Percentiles rank a stretch among this genome's conserved stretches.
Evolutionary conservation across 2,113 vertebrate species (phyloP).

Genomic region (Passer montanus): DNA sequence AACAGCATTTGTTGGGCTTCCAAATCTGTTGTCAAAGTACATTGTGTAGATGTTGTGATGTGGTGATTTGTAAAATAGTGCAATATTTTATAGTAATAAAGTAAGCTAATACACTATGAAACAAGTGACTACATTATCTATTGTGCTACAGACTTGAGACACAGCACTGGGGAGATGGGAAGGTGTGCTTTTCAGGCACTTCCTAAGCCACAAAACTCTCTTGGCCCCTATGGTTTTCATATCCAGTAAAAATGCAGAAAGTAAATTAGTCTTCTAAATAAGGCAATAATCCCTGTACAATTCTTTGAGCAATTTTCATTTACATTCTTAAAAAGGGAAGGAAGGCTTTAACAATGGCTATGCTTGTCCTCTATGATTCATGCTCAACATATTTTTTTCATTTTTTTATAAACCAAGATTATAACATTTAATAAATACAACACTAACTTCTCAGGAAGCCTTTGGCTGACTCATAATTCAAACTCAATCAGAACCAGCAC

Average conservation of each 20-base stretch:
- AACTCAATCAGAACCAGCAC: background rate
- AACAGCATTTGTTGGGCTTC: slow-evolving; percentile 45
- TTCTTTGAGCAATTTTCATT: background rate
- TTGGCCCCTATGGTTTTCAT: background rate
- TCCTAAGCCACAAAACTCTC: background rate
- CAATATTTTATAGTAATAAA: slow-evolving; percentile 68
- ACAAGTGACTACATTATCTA: slow-evolving; percentile 66
- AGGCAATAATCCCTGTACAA: background rate
- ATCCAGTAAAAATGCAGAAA: background rate
- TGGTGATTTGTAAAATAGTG: slow-evolving; percentile 64
- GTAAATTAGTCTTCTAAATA: background rate
- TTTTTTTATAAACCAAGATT: background rate
- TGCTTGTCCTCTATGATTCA: background rate
- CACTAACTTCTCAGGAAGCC: background rate
- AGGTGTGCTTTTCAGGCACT: background rate
- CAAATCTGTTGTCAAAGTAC: slow-evolving; percentile 54
- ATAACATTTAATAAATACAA: background rate
- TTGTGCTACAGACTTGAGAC: slow-evolving; percentile 45
- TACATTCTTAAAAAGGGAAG: background rate
- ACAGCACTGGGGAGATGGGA: background rate
- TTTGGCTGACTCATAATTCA: background rate
- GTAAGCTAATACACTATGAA: slow-evolving; percentile 56
- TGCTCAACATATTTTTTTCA: background rate
- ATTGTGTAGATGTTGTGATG: slow-evolving; percentile 46
- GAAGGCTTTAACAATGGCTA: background rate